Evolutionary conservation across 1,140 invertebrate species (phyloP).

Genomic region (Drosophila simulans): DNA sequence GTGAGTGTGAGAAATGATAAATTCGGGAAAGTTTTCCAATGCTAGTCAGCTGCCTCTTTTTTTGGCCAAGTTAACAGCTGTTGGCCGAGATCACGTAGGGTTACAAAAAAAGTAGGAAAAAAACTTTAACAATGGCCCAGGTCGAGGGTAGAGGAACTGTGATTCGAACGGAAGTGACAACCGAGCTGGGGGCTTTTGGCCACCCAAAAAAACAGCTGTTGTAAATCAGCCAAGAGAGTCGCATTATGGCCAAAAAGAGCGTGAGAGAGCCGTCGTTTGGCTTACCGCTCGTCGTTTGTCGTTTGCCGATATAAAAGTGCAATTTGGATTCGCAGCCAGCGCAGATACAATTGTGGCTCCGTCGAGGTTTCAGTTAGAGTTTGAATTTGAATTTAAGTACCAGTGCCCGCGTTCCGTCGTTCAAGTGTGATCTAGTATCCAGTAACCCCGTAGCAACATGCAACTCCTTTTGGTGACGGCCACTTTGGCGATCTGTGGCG

Average conservation of each 20-base stretch:
- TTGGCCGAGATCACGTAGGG: conserved; percentile 41
- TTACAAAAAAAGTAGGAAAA: conserved; percentile 18
- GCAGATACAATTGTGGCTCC: conserved; percentile 72
- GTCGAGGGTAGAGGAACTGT: conserved; percentile 55
- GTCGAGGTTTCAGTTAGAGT: conserved; percentile 50
- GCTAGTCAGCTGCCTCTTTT: conserved; percentile 31
- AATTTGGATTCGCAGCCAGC: conserved; percentile 69
- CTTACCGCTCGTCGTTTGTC: conserved; percentile 22
- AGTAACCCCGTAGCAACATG: conserved; percentile 45
- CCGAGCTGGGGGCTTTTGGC: conserved; percentile 22
- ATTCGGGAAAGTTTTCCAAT: conserved; percentile 53
- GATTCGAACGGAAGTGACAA: conserved; percentile 65
- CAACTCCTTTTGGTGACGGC: conserved; percentile 69
- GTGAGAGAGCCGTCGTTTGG: conserved; percentile 21
- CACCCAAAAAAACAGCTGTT: conserved; percentile 66
- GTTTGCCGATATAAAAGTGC: conserved; percentile 76
- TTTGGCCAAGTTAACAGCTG: conserved; percentile 26
- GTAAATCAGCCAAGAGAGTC: conserved; percentile 74
- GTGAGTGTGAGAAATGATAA: too few relatives aligned
- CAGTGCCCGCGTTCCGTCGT: conserved; percentile 17
- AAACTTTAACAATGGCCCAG: conserved; percentile 56
- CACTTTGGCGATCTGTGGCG: conserved; percentile 63
- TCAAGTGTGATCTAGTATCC: conserved; percentile 26
- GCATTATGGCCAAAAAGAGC: conserved; percentile 22
- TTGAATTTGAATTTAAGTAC: background rate